Percentiles rank a stretch among this genome's conserved stretches.
Conservation (phyloP, 2,113 vertebrate genomes). For the Zosterops lateralis region DNA sequence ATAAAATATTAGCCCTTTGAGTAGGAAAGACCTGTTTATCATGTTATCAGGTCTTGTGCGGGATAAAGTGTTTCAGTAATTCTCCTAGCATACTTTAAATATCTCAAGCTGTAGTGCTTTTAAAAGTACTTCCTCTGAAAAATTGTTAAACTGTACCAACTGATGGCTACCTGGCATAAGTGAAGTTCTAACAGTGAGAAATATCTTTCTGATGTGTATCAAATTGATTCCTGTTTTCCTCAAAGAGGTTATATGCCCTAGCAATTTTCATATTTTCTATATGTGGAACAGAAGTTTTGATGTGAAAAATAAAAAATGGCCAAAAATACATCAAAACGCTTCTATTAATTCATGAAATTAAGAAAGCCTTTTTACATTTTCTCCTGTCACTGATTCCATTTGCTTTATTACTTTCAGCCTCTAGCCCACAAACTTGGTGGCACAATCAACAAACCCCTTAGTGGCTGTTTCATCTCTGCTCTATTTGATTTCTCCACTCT, state of each 20-base stretch:
- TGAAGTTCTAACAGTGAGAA: conserved; percentile 62
- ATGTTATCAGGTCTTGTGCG: not conserved
- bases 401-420: conserved; percentile 83
- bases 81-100: conserved; percentile 3
- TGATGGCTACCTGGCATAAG: not conserved
- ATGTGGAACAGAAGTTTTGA: conserved; percentile 73
- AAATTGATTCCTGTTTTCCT: conserved; percentile 72
- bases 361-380: conserved; percentile 84
- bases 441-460: conserved; percentile 86
- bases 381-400: conserved; percentile 95
- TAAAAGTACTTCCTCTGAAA: conserved; percentile 16
- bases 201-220: conserved; percentile 53
- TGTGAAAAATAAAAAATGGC: conserved; percentile 77
- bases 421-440: conserved; percentile 84
- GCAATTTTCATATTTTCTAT: conserved; percentile 85
- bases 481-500: conserved; percentile 90
- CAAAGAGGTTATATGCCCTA: conserved; percentile 82
- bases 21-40: conserved; percentile 40
- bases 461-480: conserved; percentile 82
- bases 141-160: not conserved
- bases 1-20: conserved; percentile 53
- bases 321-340: conserved; percentile 88
- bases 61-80: conserved; percentile 24
- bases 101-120: not conserved
- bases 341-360: conserved; percentile 97